These are phyloP conservation scores for Lottia scabra DNA, from an alignment of 2,888 invertebrate genomes.

Conservation along the genomic window DNA sequence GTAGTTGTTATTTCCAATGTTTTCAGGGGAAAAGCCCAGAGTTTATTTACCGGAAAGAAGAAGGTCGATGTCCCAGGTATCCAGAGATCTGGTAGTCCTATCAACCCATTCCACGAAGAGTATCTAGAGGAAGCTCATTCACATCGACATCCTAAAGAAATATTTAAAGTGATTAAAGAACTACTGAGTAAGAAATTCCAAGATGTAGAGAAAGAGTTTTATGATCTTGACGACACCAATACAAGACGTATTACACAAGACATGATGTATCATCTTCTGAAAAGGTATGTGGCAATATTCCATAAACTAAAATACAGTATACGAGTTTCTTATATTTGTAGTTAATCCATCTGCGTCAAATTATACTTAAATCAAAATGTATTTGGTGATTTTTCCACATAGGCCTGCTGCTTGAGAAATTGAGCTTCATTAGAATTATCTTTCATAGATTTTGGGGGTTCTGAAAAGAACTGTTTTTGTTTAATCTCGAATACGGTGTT, in stretches of 20 bases:
- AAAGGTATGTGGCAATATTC: no score
- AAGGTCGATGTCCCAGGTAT: not conserved
- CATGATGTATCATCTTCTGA: slow-evolving; percentile 64
- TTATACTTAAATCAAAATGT: no score
- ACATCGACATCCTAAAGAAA: slow-evolving; percentile 43
- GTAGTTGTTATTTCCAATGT: not conserved
- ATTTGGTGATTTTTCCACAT: no score
- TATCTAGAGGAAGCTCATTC: slow-evolving; percentile 33
- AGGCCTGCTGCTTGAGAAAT: no score
- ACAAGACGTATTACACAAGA: slow-evolving; percentile 64
- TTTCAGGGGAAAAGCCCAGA: slow-evolving; percentile 61
- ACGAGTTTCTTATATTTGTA: no score
- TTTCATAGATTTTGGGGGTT: no score
- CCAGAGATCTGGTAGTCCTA: slow-evolving; percentile 24
- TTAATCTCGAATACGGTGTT: no score
- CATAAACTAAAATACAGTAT: no score
- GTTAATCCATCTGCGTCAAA: no score
- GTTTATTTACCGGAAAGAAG: slow-evolving; percentile 48
- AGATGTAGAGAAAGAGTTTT: slow-evolving; percentile 61
- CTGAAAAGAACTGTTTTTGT: no score
- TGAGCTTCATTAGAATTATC: no score
- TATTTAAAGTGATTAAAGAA: slow-evolving; percentile 58
- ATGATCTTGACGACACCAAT: slow-evolving; percentile 65
- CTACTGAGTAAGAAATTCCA: slow-evolving; percentile 55
- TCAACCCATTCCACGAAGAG: slow-evolving; percentile 20